Evolutionary conservation across 1,140 invertebrate genomes (phyloP).

Genomic region (Bombus soroeensis): DNA sequence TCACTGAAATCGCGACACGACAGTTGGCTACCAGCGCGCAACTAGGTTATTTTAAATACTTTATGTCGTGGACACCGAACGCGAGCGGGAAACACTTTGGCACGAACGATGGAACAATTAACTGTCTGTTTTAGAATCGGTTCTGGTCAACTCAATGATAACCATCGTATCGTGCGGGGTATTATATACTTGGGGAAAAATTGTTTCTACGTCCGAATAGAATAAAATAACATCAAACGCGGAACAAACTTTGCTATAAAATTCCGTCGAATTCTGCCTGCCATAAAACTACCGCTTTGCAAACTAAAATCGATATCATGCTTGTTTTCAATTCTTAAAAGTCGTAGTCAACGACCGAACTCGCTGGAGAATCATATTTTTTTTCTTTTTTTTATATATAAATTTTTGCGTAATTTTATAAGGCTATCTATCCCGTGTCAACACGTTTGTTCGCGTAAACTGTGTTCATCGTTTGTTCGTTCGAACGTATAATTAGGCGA

Average conservation of each 20-base stretch:
- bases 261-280: too few species aligned
- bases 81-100: background rate
- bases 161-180: background rate
- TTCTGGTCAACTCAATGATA: background rate
- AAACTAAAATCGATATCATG: too few species aligned
- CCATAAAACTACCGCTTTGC: too few species aligned
- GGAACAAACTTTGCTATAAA: too few species aligned
- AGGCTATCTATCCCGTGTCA: too few species aligned
- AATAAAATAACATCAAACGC: too few species aligned
- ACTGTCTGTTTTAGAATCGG: background rate
- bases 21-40: too few species aligned
- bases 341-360: too few species aligned
- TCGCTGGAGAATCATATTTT: too few species aligned
- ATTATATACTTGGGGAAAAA: background rate
- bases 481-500: constrained; percentile 10
- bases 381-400: too few species aligned
- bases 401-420: too few species aligned
- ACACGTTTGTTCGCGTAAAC: background rate
- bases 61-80: background rate
- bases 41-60: background rate
- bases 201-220: background rate
- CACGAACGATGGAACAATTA: background rate
- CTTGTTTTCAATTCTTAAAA: too few species aligned
- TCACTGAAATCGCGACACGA: background rate
- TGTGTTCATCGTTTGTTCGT: background rate